A percentile compares a stretch with the other conserved stretches of the same genome.
These are phyloP conservation scores for Halocynthia aurantium DNA, from an alignment of 23 tunicate genomes.

Conservation along the genomic window DNA sequence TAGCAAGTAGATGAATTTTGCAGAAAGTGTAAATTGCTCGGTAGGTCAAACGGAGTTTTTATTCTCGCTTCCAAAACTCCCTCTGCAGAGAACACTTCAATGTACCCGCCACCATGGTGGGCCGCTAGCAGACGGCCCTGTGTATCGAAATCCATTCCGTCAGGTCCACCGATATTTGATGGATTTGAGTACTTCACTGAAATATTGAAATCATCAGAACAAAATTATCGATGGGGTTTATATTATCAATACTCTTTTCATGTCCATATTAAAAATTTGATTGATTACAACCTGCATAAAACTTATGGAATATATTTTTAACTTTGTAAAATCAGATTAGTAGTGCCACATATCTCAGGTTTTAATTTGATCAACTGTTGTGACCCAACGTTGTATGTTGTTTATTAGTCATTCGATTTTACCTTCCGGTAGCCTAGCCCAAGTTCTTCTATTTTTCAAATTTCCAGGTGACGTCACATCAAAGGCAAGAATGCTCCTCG, in stretches of 20 bases:
- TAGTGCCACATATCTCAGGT: no score
- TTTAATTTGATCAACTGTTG: no score
- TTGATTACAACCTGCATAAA: background rate
- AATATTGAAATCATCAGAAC: no score
- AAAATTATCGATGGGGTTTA: background rate
- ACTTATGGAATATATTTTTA: background rate
- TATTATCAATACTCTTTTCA: background rate
- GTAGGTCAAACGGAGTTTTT: conserved; percentile 52
- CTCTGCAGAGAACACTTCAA: conserved; percentile 53
- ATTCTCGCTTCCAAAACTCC: conserved; percentile 45
- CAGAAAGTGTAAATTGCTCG: conserved; percentile 60
- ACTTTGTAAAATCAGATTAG: background rate
- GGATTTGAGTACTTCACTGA: background rate
- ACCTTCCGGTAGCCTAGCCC: conserved; percentile 53
- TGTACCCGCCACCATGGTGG: conserved; percentile 54
- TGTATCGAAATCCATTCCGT: conserved; percentile 79
- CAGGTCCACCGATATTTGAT: conserved; percentile 35
- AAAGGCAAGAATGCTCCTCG: conserved; percentile 41
- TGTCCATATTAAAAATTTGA: background rate
- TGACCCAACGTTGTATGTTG: background rate
- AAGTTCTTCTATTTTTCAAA: conserved; percentile 47
- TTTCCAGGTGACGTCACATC: conserved; percentile 50
- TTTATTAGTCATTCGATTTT: background rate
- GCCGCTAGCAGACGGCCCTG: conserved; percentile 51
- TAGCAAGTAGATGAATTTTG: conserved; percentile 43